Conservation (phyloP, 2,797 vertebrate genomes). For the Peromyscus attwateri region DNA sequence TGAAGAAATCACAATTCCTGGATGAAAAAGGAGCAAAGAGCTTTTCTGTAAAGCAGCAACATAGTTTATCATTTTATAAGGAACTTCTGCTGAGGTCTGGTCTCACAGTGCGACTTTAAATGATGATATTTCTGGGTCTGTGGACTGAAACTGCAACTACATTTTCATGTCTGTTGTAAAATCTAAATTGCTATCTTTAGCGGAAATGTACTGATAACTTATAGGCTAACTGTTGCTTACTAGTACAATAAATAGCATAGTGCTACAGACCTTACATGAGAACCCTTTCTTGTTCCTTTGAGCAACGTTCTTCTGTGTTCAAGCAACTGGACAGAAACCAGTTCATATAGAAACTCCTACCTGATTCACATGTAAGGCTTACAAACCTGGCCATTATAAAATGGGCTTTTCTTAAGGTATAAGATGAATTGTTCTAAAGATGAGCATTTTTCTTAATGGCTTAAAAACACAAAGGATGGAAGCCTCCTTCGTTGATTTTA, state of each 20-base stretch:
- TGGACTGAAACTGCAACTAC: slow-evolving; percentile 55
- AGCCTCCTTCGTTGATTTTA: not conserved
- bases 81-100: slow-evolving; percentile 56
- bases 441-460: slow-evolving; percentile 69
- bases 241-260: not conserved
- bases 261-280: not conserved
- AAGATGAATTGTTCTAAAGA: slow-evolving; percentile 73
- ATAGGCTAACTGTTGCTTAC: slow-evolving; percentile 80
- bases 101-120: slow-evolving; percentile 39
- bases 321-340: slow-evolving; percentile 16
- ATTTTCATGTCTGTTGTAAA: slow-evolving; percentile 47
- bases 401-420: slow-evolving; percentile 71
- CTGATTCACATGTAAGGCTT: slow-evolving; percentile 59
- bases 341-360: slow-evolving; percentile 54
- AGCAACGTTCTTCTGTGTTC: slow-evolving; percentile 14
- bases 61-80: slow-evolving; percentile 50
- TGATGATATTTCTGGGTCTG: not conserved
- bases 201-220: slow-evolving; percentile 16
- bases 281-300: not conserved
- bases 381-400: slow-evolving; percentile 57
- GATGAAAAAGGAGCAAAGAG: slow-evolving; percentile 39
- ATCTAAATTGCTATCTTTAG: slow-evolving; percentile 29
- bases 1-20: slow-evolving; percentile 26
- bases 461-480: slow-evolving; percentile 72
- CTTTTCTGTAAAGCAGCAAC: slow-evolving; percentile 47